phyloP scores from a whole-genome alignment of 2,888 invertebrate species.

The Unio pictorum region DNA sequence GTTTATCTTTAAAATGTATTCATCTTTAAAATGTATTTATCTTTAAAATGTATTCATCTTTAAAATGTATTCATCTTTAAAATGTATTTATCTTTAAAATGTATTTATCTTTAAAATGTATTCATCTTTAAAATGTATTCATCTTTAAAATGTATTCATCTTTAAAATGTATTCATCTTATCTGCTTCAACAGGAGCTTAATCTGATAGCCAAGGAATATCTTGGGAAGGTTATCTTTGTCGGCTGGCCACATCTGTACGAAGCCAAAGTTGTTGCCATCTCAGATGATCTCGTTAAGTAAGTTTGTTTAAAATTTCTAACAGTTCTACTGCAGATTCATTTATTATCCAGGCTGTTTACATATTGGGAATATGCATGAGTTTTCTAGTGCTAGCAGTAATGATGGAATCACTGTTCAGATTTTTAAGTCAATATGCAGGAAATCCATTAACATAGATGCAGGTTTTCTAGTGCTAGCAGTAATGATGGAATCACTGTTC shows the following conservation, averaged over 20 bases:
- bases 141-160: background rate
- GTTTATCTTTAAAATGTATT: background rate
- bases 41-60: background rate
- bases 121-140: background rate
- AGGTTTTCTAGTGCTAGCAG: too few species aligned
- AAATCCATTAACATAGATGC: too few species aligned
- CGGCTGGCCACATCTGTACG: slow-evolving; percentile 93
- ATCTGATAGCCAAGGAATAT: slow-evolving; percentile 77
- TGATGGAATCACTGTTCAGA: too few species aligned
- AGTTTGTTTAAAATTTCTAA: slow-evolving; percentile 6
- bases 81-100: background rate
- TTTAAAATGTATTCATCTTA: background rate
- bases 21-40: too few species aligned
- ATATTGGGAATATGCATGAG: too few species aligned
- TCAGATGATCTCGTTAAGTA: slow-evolving; percentile 74
- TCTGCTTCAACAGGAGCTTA: slow-evolving; percentile 47
- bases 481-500: too few species aligned
- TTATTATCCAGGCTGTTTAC: too few species aligned
- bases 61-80: background rate
- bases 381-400: too few species aligned
- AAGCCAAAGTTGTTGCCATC: slow-evolving; percentile 81
- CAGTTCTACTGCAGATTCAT: background rate
- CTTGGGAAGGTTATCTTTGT: slow-evolving; percentile 85
- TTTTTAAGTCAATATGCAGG: too few species aligned
- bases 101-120: background rate